These are phyloP conservation scores for Kryphioiulus occultus DNA, from an alignment of 2,888 invertebrate genomes.

Conservation along the genomic window DNA sequence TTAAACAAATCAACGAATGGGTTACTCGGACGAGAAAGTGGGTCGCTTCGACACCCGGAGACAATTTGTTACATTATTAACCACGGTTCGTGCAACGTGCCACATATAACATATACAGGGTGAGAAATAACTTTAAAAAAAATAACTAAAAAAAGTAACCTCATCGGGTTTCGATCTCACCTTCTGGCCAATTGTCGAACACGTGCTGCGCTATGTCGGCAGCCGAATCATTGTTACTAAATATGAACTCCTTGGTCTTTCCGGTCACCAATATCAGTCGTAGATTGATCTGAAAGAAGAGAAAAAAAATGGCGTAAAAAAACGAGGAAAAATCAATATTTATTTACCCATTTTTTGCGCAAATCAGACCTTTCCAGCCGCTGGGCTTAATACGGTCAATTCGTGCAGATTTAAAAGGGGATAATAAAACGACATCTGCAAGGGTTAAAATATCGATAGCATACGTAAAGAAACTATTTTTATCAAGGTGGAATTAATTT, in stretches of 20 bases:
- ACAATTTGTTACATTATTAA: no score
- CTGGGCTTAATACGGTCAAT: background rate
- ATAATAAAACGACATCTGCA: no score
- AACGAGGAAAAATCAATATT: constrained; percentile 11
- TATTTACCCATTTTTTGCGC: background rate
- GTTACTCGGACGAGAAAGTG: no score
- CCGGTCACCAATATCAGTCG: constrained; percentile 98
- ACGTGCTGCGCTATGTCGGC: constrained; percentile 99
- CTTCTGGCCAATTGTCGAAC: constrained; percentile 99
- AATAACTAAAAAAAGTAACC: background rate
- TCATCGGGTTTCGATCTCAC: constrained; percentile 67
- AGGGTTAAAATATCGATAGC: no score
- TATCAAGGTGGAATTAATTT: no score
- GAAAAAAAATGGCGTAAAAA: background rate
- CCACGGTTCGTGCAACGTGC: no score
- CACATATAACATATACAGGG: no score
- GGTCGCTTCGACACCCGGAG: no score
- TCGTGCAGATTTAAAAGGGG: no score
- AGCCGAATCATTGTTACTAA: constrained; percentile 95
- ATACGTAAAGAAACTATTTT: no score
- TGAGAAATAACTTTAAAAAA: no score
- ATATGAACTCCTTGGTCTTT: constrained; percentile 98
- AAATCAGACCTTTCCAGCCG: background rate
- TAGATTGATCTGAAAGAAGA: constrained; percentile 89
- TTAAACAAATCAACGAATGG: no score